phyloP scores from a whole-genome alignment of 2,888 invertebrate species.

The Dastarcus helophoroides region DNA sequence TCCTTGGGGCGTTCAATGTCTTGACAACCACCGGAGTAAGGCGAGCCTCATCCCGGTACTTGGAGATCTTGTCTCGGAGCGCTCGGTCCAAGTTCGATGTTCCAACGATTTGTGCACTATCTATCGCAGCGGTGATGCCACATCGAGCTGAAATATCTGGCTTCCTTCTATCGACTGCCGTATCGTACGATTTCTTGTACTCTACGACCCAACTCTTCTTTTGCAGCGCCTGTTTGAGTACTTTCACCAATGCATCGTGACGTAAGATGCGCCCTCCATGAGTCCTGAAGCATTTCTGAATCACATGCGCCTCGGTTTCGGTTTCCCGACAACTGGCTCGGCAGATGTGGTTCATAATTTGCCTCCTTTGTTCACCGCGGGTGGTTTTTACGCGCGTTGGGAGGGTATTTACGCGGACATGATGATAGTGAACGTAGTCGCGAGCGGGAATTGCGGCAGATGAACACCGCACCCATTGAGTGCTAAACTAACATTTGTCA shows the following conservation, averaged over 20 bases:
- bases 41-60: too few relatives aligned
- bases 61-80: background rate
- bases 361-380: too few relatives aligned
- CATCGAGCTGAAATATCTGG: constrained; percentile 2
- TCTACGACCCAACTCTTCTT: constrained; percentile 2
- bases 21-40: too few relatives aligned
- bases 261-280: constrained; percentile 4
- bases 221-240: background rate
- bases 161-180: background rate
- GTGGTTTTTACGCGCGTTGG: too few relatives aligned
- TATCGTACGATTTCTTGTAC: background rate
- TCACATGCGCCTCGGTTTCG: constrained; percentile 2
- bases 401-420: too few relatives aligned
- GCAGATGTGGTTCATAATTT: too few relatives aligned
- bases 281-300: constrained; percentile 2
- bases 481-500: too few relatives aligned
- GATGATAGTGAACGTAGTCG: too few relatives aligned
- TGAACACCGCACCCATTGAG: too few relatives aligned
- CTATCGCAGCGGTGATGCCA: background rate
- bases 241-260: constrained; percentile 2
- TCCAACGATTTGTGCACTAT: constrained; percentile 4
- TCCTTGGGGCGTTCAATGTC: too few relatives aligned
- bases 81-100: background rate
- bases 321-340: constrained; percentile 1
- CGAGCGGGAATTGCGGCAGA: too few relatives aligned